These are phyloP conservation scores for Craterocephalus amniculus DNA, from an alignment of 2,797 vertebrate species.

Conservation along the genomic window DNA sequence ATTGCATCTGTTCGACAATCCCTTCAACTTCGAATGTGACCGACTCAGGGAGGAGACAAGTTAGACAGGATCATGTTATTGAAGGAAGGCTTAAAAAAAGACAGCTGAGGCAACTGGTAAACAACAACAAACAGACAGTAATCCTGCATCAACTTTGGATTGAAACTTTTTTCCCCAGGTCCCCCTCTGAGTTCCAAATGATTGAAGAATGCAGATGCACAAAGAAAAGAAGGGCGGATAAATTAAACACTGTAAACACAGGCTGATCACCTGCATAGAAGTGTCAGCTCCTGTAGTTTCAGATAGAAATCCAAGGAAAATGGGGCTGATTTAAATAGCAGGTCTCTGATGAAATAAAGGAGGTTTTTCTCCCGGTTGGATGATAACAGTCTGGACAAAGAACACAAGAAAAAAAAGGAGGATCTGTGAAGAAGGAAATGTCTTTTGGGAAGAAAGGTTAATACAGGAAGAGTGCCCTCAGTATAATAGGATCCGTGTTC, in stretches of 20 bases:
- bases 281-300: constrained; percentile 47
- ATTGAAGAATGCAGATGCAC: constrained; percentile 42
- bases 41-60: background rate
- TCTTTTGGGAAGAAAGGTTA: constrained; percentile 6
- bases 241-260: constrained; percentile 56
- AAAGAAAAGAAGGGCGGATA: constrained; percentile 8
- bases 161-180: background rate
- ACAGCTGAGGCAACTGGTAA: constrained; percentile 6
- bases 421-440: constrained; percentile 2
- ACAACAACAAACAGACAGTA: constrained; percentile 30
- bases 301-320: constrained; percentile 33
- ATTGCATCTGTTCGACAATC: background rate
- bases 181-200: constrained; percentile 30
- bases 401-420: background rate
- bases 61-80: constrained; percentile 13
- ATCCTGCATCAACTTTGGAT: constrained; percentile 7
- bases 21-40: constrained; percentile 1
- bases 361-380: constrained; percentile 17
- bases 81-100: constrained; percentile 23
- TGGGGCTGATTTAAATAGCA: constrained; percentile 41
- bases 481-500: background rate
- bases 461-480: background rate
- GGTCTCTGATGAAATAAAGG: constrained; percentile 34
- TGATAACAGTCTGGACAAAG: constrained; percentile 4
- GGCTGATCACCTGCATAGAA: constrained; percentile 52